Base-by-base conservation (phyloP, 2,888 invertebrate species). In the Chymomyza caudatula region DNA sequence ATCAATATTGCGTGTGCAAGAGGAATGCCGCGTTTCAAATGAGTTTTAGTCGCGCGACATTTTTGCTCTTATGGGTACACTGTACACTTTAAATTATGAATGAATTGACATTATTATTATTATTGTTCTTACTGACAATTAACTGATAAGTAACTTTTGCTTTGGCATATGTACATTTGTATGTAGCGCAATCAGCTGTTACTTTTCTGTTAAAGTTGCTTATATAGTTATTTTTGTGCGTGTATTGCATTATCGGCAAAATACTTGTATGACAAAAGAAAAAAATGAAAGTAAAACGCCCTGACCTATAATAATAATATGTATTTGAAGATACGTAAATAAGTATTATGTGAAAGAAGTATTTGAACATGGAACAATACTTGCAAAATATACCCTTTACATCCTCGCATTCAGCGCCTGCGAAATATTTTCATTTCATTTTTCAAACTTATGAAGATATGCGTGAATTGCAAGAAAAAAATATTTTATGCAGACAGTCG, bases 251-350 rank as follows among this genome's bases (percentile, higher is more conserved):
- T 70, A 74, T 76, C 76, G 62, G 60, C 67, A 64, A 64, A 63
- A 52, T 59, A 58, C 19, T 49, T 47, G 29, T 49, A n/a, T n/a
- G n/a, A n/a, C n/a, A n/a, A 44, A 13, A 53, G 4, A 54, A 22
- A 25, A 5, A 54, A 29, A 64, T 82, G 72, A 82, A 81, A 82
- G 83, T 80, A 73, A 81, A 82, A 71, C 75, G 78, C 82, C 80
- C 83, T 81, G 81, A 81, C 81, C 81, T 81, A 82, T 81, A 78
- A 81, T 81, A 81, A 83, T 69, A 76, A 69, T 75, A 77, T 60
- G 68, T 65, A 75, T 75, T 54, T 22, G 47, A 47, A 29, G 6
- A 52, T 11, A 65, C n/a, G n/a, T n/a, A n/a, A n/a, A n/a, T n/a
- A n/a, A n/a, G n/a, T n/a, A n/a, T n/a, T n/a, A n/a, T n/a, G n/a